A percentile compares a stretch with the other conserved stretches of the same genome.
Evolutionary conservation across 1,140 invertebrate genomes (phyloP).

Genomic region (Cydia splendana): DNA sequence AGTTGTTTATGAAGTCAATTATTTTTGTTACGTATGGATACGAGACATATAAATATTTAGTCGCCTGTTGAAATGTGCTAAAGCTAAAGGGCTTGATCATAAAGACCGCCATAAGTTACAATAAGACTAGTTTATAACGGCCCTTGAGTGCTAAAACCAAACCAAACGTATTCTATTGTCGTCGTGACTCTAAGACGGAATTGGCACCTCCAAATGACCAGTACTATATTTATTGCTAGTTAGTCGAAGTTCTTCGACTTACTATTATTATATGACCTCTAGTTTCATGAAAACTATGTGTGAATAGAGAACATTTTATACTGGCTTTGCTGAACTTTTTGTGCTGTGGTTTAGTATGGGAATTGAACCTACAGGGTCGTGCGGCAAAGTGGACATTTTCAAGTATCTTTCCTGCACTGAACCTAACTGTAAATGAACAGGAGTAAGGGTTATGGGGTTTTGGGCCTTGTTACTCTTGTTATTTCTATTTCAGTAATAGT

Average conservation of each 20-base stretch:
- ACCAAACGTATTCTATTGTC: neutral
- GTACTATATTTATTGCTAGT: no score
- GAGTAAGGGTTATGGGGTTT: neutral
- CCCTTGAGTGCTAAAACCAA: neutral
- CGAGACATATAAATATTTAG: no score
- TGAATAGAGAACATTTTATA: no score
- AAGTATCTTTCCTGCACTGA: neutral
- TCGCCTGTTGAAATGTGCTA: no score
- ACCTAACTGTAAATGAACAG: neutral
- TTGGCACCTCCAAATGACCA: conserved; percentile 11
- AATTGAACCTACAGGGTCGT: neutral
- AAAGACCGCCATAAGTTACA: neutral
- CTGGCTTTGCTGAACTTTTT: no score
- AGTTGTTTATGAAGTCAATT: no score
- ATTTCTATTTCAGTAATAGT: neutral
- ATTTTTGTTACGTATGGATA: no score
- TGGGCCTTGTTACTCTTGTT: neutral
- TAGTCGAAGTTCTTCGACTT: no score
- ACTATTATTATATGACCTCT: no score
- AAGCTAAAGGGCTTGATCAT: no score
- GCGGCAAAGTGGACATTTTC: neutral
- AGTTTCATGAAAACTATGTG: no score
- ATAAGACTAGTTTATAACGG: neutral
- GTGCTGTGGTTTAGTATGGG: no score
- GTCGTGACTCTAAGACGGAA: neutral